Evolutionary conservation across 2,888 invertebrate genomes (phyloP), one percentile per base, ranked within the genome.

Genomic region (Lagria hirta): DNA sequence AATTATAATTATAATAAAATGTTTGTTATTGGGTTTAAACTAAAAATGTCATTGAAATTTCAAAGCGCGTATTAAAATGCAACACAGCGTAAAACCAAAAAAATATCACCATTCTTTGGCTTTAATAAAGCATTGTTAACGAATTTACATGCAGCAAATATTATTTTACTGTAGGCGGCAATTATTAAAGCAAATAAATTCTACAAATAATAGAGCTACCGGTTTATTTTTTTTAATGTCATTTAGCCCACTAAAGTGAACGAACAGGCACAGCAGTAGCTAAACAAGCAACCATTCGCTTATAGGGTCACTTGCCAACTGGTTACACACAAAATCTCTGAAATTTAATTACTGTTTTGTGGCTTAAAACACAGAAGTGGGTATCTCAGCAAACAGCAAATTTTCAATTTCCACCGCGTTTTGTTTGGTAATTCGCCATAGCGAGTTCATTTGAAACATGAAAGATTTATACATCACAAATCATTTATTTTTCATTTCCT

Each of bases 331-430:
- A 47, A 57, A 60, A 60, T 55, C 48, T 55, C 52, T 48, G 52
- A 57, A 63, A 61, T 61, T 60, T 61, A 62, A 63, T 63, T 58
- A 61, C 59, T 55, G 51, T 58, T 58, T 52, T 57, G 60, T 49
- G 52, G 58, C 54, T 58, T 56, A 54, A 57, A 59, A 55, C 55
- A 54, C 55, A 55, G 45, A 54, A 57, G 49, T 49, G 51, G 48
- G 51, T 52, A 60, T 60, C 56, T 56, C 51, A 55, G 58, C 57
- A 60, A 58, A 59, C 55, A 54, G 56, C 56, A 62, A 61, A 62
- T 61, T 61, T 62, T 60, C 64, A 63, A 62, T 63, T 63, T 63
- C 58, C 62, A 54, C 57, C 62, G 60, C 62, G 61, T 58, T 60
- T 55, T 58, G 60, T 62, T 61, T 60, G 57, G 55, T 61, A 58